phyloP scores from a whole-genome alignment of 2,113 vertebrate genomes.

The Cyprinus carpio region DNA sequence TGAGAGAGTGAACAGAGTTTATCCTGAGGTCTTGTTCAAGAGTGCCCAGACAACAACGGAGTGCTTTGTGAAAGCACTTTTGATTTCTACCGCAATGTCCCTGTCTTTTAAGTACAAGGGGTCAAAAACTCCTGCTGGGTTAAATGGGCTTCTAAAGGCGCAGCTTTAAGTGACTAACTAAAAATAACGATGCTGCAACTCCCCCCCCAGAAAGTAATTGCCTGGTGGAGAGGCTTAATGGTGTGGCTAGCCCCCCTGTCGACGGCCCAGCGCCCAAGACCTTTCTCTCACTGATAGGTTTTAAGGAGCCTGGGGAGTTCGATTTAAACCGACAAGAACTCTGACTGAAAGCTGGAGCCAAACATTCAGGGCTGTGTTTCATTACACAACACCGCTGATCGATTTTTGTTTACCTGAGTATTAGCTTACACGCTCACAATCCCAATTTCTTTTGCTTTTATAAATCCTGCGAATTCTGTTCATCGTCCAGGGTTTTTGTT shows the following conservation, averaged over 20 bases:
- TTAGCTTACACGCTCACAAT: slow-evolving; percentile 58
- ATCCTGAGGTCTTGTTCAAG: not conserved
- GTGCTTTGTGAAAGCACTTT: slow-evolving; percentile 33
- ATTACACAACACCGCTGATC: slow-evolving; percentile 67
- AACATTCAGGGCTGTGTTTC: slow-evolving; percentile 63
- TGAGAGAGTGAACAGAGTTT: slow-evolving; percentile 30
- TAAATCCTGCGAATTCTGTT: slow-evolving; percentile 11
- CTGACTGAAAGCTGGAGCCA: slow-evolving; percentile 59
- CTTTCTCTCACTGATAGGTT: slow-evolving; percentile 38
- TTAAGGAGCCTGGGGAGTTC: slow-evolving; percentile 44
- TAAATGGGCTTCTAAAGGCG: slow-evolving; percentile 51
- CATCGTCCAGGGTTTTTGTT: not conserved
- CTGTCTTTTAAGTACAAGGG: not conserved
- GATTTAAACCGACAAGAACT: slow-evolving; percentile 46
- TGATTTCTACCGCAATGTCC: slow-evolving; percentile 35
- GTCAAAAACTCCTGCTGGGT: slow-evolving; percentile 23
- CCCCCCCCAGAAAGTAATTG: slow-evolving; percentile 54
- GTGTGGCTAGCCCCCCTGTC: slow-evolving; percentile 43
- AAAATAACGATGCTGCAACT: slow-evolving; percentile 52
- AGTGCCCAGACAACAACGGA: slow-evolving; percentile 35
- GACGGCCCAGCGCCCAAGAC: slow-evolving; percentile 39
- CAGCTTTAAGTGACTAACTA: slow-evolving; percentile 51
- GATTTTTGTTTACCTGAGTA: slow-evolving; percentile 72
- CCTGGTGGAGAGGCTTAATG: slow-evolving; percentile 51
- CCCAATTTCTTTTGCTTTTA: slow-evolving; percentile 55